phyloP scores from a whole-genome alignment of 1,140 invertebrate genomes.

The Coelopa frigida region DNA sequence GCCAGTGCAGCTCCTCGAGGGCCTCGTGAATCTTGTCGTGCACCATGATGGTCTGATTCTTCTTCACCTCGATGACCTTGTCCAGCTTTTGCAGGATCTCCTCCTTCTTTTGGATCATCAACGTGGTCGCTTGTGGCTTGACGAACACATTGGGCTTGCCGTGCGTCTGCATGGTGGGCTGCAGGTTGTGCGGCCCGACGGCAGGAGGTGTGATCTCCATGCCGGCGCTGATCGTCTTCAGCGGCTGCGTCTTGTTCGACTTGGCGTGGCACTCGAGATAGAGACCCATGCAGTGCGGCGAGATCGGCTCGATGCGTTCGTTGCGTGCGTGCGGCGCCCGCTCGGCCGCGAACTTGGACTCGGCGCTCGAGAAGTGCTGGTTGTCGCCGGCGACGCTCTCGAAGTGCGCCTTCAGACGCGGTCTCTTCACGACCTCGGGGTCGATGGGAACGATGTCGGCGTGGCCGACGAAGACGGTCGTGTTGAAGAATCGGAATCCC shows the following conservation, averaged over 20 bases:
- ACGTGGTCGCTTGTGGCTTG: slow-evolving; percentile 20
- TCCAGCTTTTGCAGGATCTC: slow-evolving; percentile 32
- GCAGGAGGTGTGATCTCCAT: slow-evolving; percentile 7
- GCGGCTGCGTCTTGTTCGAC: slow-evolving; percentile 25
- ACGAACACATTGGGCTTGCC: slow-evolving; percentile 34
- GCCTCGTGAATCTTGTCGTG: slow-evolving; percentile 33
- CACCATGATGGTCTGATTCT: slow-evolving; percentile 32
- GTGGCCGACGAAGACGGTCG: slow-evolving; percentile 22
- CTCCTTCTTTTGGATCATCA: slow-evolving; percentile 32
- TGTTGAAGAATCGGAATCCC: slow-evolving; percentile 31
- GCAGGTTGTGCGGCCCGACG: slow-evolving; percentile 7
- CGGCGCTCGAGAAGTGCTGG: slow-evolving; percentile 17
- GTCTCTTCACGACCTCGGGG: slow-evolving; percentile 21
- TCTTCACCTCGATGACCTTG: slow-evolving; percentile 27
- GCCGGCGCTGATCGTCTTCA: slow-evolving; percentile 34
- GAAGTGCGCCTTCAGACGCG: slow-evolving; percentile 9
- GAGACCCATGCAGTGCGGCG: slow-evolving; percentile 24
- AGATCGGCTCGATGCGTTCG: slow-evolving; percentile 14
- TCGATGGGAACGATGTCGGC: slow-evolving; percentile 26
- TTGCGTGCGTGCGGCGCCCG: slow-evolving; percentile 15
- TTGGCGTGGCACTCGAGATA: slow-evolving; percentile 32
- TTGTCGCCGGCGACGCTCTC: slow-evolving; percentile 20
- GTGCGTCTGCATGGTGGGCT: slow-evolving; percentile 29
- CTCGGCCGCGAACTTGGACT: neutral
- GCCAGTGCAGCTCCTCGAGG: slow-evolving; percentile 43